phyloP scores from a whole-genome alignment of 2,113 vertebrate species.

The Xenopus tropicalis region DNA sequence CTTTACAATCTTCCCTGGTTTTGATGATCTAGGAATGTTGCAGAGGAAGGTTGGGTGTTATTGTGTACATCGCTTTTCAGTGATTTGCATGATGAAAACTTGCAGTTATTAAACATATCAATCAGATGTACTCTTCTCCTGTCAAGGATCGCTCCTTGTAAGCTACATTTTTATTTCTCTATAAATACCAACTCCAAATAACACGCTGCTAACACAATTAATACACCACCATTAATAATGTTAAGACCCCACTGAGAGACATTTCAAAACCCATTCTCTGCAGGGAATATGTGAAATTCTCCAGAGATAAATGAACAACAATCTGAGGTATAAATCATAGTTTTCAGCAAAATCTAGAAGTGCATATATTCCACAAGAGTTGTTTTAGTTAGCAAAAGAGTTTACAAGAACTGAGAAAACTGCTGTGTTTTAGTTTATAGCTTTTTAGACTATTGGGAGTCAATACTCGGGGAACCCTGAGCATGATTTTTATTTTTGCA shows the following conservation, averaged over 20 bases:
- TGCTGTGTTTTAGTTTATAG: too few species aligned
- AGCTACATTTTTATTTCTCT: constrained; percentile 38
- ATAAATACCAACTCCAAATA: constrained; percentile 44
- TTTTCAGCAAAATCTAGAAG: constrained; percentile 8
- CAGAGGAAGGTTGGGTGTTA: not conserved
- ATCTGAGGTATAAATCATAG: constrained; percentile 20
- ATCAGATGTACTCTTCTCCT: constrained; percentile 26
- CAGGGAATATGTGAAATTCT: constrained; percentile 39
- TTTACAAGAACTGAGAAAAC: too few species aligned
- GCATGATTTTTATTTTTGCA: too few species aligned
- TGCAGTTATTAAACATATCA: constrained; percentile 41
- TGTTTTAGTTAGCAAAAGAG: constrained; percentile 9
- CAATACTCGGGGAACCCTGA: too few species aligned
- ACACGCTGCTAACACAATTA: constrained; percentile 43
- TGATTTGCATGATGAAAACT: constrained; percentile 21
- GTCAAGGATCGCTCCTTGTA: constrained; percentile 19
- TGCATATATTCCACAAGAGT: constrained; percentile 15
- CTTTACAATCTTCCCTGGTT: too few species aligned
- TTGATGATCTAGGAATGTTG: not conserved
- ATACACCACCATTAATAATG: constrained; percentile 41
- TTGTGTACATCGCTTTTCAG: constrained; percentile 7
- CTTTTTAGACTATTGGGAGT: too few species aligned
- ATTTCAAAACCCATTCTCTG: constrained; percentile 34
- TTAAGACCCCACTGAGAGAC: constrained; percentile 39
- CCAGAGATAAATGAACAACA: constrained; percentile 38